Evolutionary conservation across 2,797 vertebrate genomes (phyloP).

Genomic region (Notolabrus celidotus): DNA sequence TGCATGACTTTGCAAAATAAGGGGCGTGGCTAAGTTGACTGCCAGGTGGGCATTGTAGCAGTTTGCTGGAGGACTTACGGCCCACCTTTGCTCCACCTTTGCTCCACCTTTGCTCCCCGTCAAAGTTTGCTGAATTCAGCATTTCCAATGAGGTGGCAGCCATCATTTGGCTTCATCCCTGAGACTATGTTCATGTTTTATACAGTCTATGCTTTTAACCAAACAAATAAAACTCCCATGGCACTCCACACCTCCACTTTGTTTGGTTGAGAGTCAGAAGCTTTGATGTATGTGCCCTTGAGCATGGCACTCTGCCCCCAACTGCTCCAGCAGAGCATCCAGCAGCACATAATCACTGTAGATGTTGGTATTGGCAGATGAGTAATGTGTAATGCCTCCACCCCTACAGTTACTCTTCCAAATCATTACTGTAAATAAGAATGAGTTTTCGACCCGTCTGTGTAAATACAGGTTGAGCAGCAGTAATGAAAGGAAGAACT

Average conservation of each 20-base stretch:
- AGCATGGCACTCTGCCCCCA: slow-evolving; percentile 10
- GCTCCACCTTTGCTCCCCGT: too few species aligned
- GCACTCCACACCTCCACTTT: background rate
- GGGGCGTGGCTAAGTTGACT: too few species aligned
- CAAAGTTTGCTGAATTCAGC: too few species aligned
- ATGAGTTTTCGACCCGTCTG: slow-evolving; percentile 1
- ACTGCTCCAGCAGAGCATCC: slow-evolving; percentile 4
- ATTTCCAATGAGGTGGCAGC: too few species aligned
- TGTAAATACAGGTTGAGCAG: slow-evolving; percentile 16
- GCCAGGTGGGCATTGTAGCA: too few species aligned
- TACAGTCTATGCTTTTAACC: too few species aligned
- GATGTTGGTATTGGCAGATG: slow-evolving; percentile 5
- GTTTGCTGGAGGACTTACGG: too few species aligned
- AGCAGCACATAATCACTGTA: background rate
- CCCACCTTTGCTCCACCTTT: too few species aligned
- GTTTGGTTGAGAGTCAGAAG: background rate
- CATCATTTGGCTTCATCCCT: too few species aligned
- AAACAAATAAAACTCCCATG: slow-evolving; percentile 2
- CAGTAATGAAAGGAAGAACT: slow-evolving; percentile 10
- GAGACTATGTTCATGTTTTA: too few species aligned
- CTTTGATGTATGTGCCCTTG: slow-evolving; percentile 16
- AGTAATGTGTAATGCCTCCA: slow-evolving; percentile 16
- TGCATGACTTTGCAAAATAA: too few species aligned
- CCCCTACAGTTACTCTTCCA: slow-evolving; percentile 4
- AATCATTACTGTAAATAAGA: slow-evolving; percentile 12